Base-by-base conservation (phyloP, 1,140 invertebrate genomes). In the Heliconius congener region DNA sequence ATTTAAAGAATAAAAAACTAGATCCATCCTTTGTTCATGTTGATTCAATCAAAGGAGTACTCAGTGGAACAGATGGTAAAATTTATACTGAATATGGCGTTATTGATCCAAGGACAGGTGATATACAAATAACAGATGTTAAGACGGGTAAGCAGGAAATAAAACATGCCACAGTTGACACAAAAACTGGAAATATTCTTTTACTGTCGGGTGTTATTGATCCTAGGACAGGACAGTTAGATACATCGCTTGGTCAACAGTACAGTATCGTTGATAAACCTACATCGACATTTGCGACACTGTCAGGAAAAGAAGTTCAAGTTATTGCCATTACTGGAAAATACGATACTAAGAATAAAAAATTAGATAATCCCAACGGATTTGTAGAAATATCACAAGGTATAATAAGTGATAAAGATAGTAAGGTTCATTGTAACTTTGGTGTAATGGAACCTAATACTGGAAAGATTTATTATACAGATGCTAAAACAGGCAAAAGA, bases 401-500 rank as follows among this genome's bases (percentile, higher is more conserved):
- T 42, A 88, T 93, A 55, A 88, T 94, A 89, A 82, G 95, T 90
- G 84, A 96, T 92, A 95, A 94, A 88, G 91, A 96, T 94, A 94
- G 86, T 86, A 93, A 85, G 95, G 96, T 95, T 88, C 96, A 87
- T 93, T 96, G 92, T 82, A 95, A 96, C 83, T 96, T 96, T 80
- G 96, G 96, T 57, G 92, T 96, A 81, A 92, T 96, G 18, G 96
- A 96, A 85, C 95, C 96, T 0, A 96, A 96, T 82, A 95, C 95
- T 19, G 95, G 95, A 16, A 96, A 96, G 82, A 96, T 96, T 75
- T 95, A 95, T 55, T 96, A 92, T 77, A 95, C 92, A 19, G 96
- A 96, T 84, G 95, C 95, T 3, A 96, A 96, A 90, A 96, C 96
- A 5, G 96, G 96, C 3, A 96, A 96, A 90, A 90, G 94, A 6